phyloP scores from a whole-genome alignment of 2,888 invertebrate species.

The Operophtera brumata region DNA sequence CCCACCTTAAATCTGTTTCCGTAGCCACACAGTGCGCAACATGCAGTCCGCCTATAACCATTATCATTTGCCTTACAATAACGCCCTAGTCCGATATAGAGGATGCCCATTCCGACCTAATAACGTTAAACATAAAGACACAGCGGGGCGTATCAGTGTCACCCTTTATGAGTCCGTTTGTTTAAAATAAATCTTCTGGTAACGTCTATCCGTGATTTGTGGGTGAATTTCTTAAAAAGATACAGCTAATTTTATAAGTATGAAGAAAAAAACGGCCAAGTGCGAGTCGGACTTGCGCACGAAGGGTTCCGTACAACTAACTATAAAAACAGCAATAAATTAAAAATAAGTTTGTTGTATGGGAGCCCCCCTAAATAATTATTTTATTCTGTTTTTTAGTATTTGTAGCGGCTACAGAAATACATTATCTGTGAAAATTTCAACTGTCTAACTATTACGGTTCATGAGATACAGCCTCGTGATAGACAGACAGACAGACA shows the following conservation, averaged over 20 bases:
- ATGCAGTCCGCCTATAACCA: conserved; percentile 71
- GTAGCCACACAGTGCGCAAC: conserved; percentile 63
- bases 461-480: too few relatives aligned
- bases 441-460: too few relatives aligned
- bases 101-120: conserved; percentile 65
- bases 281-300: too few relatives aligned
- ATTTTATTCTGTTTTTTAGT: too few relatives aligned
- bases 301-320: too few relatives aligned
- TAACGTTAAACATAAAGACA: conserved; percentile 75
- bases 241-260: conserved; percentile 21
- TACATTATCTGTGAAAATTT: too few relatives aligned
- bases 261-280: too few relatives aligned
- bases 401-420: too few relatives aligned
- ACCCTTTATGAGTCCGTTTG: conserved; percentile 65
- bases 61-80: conserved; percentile 77
- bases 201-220: conserved; percentile 25
- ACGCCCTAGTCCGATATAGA: conserved; percentile 64
- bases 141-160: conserved; percentile 74
- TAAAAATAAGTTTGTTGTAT: too few relatives aligned
- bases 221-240: conserved; percentile 21
- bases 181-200: conserved; percentile 46
- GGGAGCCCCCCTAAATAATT: too few relatives aligned
- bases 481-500: too few relatives aligned
- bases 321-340: too few relatives aligned
- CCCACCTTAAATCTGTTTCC: conserved; percentile 36